Base-by-base conservation (phyloP, 2,797 vertebrate species). In the Pangasius krempfi region DNA sequence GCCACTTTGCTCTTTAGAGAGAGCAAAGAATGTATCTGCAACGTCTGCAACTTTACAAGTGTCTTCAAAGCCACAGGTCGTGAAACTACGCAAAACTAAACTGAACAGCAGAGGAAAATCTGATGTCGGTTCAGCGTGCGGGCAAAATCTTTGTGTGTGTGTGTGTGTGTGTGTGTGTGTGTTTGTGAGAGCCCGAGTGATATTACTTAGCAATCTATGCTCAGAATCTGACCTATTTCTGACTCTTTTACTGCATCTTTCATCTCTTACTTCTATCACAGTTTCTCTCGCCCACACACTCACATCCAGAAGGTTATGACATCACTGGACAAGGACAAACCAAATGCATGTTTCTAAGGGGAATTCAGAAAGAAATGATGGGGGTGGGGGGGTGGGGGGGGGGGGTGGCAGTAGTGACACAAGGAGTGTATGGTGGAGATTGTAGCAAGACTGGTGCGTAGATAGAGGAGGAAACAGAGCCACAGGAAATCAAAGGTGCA, bases 401-500 rank as follows among this genome's bases (percentile, higher is more conserved):
- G 40, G 16, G 13, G 13, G 8, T n/a, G 40, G 64, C 47, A 50
- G 16, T 4, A 25, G 50, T 3, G 18, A 64, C 22, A 22, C 13
- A 13, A 84, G 22, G 10, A 64, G 5, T 44, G 44, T 2, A 5
- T 16, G 37, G 14, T 54, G 13, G 58, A 20, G 50, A 50, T 12
- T 58, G 33, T 27, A 18, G 58, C 4, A 58, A 62, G 66, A n/a
- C n/a, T 86, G 84, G 66, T 30, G 66, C 62, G 9, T 81, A 78
- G 64, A 52, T 5, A 22, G 60, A 84, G n/a, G 2, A 50, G 25
- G 87, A 87, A 90, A 83, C 81, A 33, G 30, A 89, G 62, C 50
- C 33, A 86, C 88, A 90, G 86, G 90, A 92, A 92, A 91, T 88
- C 72, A 81, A 75, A 84, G 85, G 81, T 88, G 82, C 50, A 20